Evolutionary conservation across 2,113 vertebrate species (phyloP), one percentile per base, ranked within the genome.

Genomic region (Ramphastos sulfuratus): DNA sequence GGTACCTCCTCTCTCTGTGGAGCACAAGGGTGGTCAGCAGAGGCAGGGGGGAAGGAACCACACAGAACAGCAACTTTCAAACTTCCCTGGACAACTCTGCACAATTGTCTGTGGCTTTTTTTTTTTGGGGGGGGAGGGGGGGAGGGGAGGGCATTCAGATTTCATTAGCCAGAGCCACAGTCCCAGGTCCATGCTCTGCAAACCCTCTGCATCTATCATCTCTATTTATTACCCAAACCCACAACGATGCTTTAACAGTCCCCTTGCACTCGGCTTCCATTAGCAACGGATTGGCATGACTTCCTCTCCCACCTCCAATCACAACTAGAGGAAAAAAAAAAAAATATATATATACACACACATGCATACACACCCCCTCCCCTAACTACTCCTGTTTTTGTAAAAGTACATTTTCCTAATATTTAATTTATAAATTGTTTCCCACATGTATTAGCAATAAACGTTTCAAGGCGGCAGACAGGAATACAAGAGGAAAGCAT

Each of bases 401-500:
- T 84, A 95, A 91, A 97, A 98, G 97, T 96, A 97, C 96, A 97
- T 97, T 97, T 97, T 96, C 92, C 97, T 98, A 97, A 97, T 98
- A 98, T 98, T 98, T 98, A 97, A 98, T 98, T 98, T 98, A 98
- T 98, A 97, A 97, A 94, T 97, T 93, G 93, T 97, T 96, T 98
- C 97, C 98, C 98, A 96, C 95, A 94, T 96, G 98, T 93, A 96
- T 96, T 92, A 71, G 93, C 69, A 96, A 97, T 97, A 98, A 97
- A 97, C 78, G 96, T 94, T 94, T 96, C 84, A 85, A 97, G 97
- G 97, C 96, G 92, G 97, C 97, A 98, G 98, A 98, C 97, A 96
- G 97, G 89, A 97, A 94, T 97, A 94, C 96, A 98, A 96, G 90
- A 97, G 96, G 97, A 97, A 97, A 97, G 96, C 94, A 94, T 91